Evolutionary conservation across 1,140 invertebrate genomes (phyloP), one percentile per base, ranked within the genome.

Genomic region (Nautilus pompilius): DNA sequence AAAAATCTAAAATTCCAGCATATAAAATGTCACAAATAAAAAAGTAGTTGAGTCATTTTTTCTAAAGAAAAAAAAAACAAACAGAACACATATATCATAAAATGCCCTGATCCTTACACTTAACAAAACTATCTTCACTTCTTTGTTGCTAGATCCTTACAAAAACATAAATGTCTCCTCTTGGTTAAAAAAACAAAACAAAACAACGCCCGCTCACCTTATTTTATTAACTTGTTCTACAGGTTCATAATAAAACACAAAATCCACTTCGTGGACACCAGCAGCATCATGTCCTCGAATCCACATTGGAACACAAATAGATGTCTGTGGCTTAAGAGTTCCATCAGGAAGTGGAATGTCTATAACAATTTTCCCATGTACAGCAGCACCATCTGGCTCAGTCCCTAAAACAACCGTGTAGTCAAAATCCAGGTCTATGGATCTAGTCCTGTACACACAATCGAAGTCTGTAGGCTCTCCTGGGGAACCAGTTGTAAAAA

Each of bases 231-330:
- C 30, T 15, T 66, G 85, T 78, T 64, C 79, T 69, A 64, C 78
- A 71, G 88, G 86, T 71, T 90, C 87, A 76, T 91, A 91, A 74
- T 91, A 91, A 73, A 91, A 89, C 32, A 91, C 79, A 60, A 92
- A 79, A 72, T 90, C 86, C 24, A 91, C 76, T 5, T 83, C 82
- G 71, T 89, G 87, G 13, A 83, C 83, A 4, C 89, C 90, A 29
- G 87, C 86, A 41, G 84, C 80, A 62, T 87, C 84, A 5, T 89
- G 88, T 1, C 89, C 90, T 69, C 87, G 85, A 15, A 91, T 79
- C 88, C 89, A 90, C 68, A 90, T 81, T 26, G 85, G 84, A 56
- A 88, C 78, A 24, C 82, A 85, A n/a, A 86, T 79, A 5, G 75
- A 84, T 63, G 87, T 82, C 6, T 87, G 87, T 5, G 88, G 84